A percentile compares a stretch with the other conserved stretches of the same genome.
Conservation (phyloP, 2,888 invertebrate genomes). For the Nemoura dubitans region DNA sequence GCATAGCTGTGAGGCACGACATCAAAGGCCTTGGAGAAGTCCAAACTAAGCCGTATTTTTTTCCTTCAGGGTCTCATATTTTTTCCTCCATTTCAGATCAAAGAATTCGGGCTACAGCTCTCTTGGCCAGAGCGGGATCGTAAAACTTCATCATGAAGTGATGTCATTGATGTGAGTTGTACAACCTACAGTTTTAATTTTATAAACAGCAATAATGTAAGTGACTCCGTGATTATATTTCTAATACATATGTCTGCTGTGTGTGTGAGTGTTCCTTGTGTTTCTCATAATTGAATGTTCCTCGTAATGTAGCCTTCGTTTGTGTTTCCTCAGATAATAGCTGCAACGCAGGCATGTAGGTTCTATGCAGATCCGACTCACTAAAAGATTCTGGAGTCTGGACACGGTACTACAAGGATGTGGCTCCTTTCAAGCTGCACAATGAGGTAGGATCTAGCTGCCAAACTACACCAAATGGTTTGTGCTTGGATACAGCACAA, state of each 20-base stretch:
- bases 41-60: no score
- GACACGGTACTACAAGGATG: conserved; percentile 80
- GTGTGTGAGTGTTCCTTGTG: neutral
- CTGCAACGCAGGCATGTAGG: conserved; percentile 85
- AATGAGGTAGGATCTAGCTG: conserved; percentile 59
- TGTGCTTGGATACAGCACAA: no score
- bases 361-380: conserved; percentile 88
- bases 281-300: no score
- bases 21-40: no score
- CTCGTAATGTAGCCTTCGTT: no score
- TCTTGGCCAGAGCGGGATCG: conserved; percentile 81
- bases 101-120: conserved; percentile 92
- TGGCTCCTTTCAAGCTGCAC: conserved; percentile 67
- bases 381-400: conserved; percentile 82
- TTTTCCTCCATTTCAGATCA: conserved; percentile 63
- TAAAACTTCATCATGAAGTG: conserved; percentile 64
- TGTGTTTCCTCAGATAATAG: conserved; percentile 77
- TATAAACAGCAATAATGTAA: no score
- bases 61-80: no score
- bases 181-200: no score
- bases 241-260: no score
- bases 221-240: no score
- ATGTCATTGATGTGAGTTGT: conserved; percentile 64
- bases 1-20: no score
- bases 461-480: neutral